phyloP scores from a whole-genome alignment of 2,888 invertebrate species.

The Catocala sponsa region DNA sequence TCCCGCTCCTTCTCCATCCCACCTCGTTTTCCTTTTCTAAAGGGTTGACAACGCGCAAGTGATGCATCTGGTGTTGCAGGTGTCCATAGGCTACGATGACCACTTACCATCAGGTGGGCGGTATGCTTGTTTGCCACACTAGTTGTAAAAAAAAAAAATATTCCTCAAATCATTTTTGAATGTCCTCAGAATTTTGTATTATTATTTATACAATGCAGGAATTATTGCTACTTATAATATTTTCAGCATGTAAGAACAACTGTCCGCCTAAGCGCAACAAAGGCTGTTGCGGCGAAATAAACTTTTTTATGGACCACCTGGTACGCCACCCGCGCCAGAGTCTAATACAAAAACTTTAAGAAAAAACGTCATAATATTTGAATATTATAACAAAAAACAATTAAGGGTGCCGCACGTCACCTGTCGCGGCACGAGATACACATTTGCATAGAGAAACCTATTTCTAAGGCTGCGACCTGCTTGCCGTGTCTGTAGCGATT shows the following conservation, averaged over 20 bases:
- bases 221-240: not conserved
- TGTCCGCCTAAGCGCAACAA: constrained; percentile 61
- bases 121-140: too few species aligned
- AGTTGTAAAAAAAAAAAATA: too few species aligned
- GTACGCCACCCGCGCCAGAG: constrained; percentile 81
- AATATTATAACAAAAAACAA: constrained; percentile 87
- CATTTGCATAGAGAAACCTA: constrained; percentile 85
- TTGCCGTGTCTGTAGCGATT: constrained; percentile 48
- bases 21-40: too few species aligned
- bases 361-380: constrained; percentile 87
- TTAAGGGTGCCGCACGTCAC: constrained; percentile 86
- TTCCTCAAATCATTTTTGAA: too few species aligned
- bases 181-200: too few species aligned
- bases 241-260: constrained; percentile 29
- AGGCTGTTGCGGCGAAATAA: constrained; percentile 76
- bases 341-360: constrained; percentile 72
- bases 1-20: too few species aligned
- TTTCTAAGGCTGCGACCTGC: constrained; percentile 65
- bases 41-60: too few species aligned
- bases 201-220: too few species aligned
- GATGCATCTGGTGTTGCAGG: too few species aligned
- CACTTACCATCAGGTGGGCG: too few species aligned
- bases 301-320: constrained; percentile 84
- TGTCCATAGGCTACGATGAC: too few species aligned
- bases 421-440: constrained; percentile 85